A percentile compares a stretch with the other conserved stretches of the same genome.
Conservation (phyloP, 2,888 invertebrate genomes). For the Aradus depressus region DNA sequence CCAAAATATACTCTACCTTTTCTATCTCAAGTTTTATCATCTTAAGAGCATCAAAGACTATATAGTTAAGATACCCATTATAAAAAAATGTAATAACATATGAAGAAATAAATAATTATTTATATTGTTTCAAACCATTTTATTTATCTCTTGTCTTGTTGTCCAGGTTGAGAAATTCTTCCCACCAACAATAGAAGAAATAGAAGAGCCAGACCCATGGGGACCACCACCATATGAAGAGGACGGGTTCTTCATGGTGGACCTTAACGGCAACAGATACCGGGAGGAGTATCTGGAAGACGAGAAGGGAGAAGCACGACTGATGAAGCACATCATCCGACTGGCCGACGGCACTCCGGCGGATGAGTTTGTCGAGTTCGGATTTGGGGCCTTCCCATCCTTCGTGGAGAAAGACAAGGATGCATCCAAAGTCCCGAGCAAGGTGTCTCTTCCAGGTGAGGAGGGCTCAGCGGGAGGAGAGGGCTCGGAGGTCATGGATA, state of each 20-base stretch:
- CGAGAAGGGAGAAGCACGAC: constrained; percentile 14
- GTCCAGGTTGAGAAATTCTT: constrained; percentile 22
- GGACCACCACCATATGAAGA: constrained; percentile 22
- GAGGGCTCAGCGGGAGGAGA: neutral
- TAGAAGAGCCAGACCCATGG: constrained; percentile 24
- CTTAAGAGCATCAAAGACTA: too few relatives aligned
- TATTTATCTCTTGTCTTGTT: too few relatives aligned
- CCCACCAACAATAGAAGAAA: constrained; percentile 25
- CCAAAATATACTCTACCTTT: too few relatives aligned
- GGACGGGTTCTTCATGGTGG: constrained; percentile 14
- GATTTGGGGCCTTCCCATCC: too few relatives aligned
- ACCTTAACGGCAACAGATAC: constrained; percentile 15
- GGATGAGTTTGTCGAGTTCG: constrained; percentile 9
- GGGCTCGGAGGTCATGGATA: neutral
- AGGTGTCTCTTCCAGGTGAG: too few relatives aligned
- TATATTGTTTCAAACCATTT: too few relatives aligned
- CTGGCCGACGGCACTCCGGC: constrained; percentile 17
- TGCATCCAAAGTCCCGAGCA: constrained; percentile 1
- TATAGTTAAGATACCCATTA: too few relatives aligned
- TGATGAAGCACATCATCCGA: constrained; percentile 17
- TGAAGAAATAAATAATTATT: too few relatives aligned
- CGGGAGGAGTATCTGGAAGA: constrained; percentile 11
- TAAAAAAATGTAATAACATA: too few relatives aligned
- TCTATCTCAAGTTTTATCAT: too few relatives aligned
- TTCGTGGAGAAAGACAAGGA: too few relatives aligned